Conservation (phyloP, 64 coral and sea anemone genomes). For the Dendronephthya gigantea region DNA sequence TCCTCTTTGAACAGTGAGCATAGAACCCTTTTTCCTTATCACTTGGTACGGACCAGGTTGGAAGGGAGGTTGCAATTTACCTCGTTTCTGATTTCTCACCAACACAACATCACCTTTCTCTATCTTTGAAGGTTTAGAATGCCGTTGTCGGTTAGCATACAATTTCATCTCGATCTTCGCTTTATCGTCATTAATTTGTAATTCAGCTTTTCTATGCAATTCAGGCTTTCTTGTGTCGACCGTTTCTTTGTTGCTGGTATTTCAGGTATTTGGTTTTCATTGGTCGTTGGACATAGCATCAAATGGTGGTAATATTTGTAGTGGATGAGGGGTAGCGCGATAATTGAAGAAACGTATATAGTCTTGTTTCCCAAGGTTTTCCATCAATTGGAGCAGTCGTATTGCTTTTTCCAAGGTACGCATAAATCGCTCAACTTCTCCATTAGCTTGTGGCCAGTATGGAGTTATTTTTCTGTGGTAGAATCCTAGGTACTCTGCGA, state of each 20-base stretch:
- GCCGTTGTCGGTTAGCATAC: neutral
- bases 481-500: slow-evolving; percentile 8
- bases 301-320: neutral
- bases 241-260: neutral
- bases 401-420: slow-evolving; percentile 17
- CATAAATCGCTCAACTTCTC: slow-evolving; percentile 24
- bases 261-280: neutral
- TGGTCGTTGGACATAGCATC: neutral
- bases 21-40: neutral
- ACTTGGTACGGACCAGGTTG: neutral
- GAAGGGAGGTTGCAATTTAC: neutral
- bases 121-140: neutral
- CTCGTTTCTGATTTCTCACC: neutral
- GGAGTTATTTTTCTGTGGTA: too few species aligned
- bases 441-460: neutral
- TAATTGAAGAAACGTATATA: slow-evolving; percentile 36
- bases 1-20: neutral
- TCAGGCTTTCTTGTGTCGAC: neutral
- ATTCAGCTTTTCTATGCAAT: neutral
- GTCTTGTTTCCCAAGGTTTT: slow-evolving; percentile 5
- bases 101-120: neutral
- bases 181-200: neutral
- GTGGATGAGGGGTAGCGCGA: neutral
- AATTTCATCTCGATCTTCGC: neutral
- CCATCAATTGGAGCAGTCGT: slow-evolving; percentile 7